Evolutionary conservation across 1,140 invertebrate species (phyloP).

Genomic region (Drosophila mayri): DNA sequence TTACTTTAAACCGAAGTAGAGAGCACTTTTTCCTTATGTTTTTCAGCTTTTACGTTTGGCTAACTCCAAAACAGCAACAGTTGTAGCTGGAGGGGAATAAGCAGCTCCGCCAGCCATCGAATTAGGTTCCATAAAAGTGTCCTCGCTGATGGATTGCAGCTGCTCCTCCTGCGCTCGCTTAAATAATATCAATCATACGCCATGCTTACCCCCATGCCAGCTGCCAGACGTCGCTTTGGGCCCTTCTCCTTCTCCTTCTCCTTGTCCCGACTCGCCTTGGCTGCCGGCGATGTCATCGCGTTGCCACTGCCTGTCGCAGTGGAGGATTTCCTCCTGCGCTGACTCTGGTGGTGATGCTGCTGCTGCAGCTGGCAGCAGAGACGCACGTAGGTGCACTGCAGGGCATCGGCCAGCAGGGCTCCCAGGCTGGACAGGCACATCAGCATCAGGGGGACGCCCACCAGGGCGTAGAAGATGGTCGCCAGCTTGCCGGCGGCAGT

Average conservation of each 20-base stretch:
- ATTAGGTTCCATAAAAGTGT: slow-evolving; percentile 72
- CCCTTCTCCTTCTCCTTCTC: slow-evolving; percentile 10
- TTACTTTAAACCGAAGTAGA: slow-evolving; percentile 32
- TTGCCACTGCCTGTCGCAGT: slow-evolving; percentile 16
- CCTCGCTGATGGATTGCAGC: slow-evolving; percentile 39
- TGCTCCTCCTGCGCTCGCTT: slow-evolving; percentile 35
- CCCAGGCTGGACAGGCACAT: slow-evolving; percentile 95
- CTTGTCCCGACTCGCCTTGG: slow-evolving; percentile 28
- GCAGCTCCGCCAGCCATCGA: slow-evolving; percentile 40
- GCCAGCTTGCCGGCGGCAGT: slow-evolving; percentile 91
- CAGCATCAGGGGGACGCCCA: slow-evolving; percentile 94
- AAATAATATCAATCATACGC: slow-evolving; percentile 76
- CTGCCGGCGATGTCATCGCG: slow-evolving; percentile 21
- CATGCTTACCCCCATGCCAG: slow-evolving; percentile 65
- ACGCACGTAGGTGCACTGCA: slow-evolving; percentile 90
- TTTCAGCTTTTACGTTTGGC: slow-evolving; percentile 16
- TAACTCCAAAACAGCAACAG: slow-evolving; percentile 21
- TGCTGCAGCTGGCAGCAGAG: slow-evolving; percentile 87
- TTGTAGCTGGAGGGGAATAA: slow-evolving; percentile 12
- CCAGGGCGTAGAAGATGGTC: slow-evolving; percentile 94
- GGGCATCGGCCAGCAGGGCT: slow-evolving; percentile 90
- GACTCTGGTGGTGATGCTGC: slow-evolving; percentile 12
- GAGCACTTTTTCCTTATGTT: slow-evolving; percentile 37
- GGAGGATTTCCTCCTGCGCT: slow-evolving; percentile 15
- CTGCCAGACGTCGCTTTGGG: slow-evolving; percentile 42